Conservation (phyloP, 2,113 vertebrate species). For the Leucopternis melanops region DNA sequence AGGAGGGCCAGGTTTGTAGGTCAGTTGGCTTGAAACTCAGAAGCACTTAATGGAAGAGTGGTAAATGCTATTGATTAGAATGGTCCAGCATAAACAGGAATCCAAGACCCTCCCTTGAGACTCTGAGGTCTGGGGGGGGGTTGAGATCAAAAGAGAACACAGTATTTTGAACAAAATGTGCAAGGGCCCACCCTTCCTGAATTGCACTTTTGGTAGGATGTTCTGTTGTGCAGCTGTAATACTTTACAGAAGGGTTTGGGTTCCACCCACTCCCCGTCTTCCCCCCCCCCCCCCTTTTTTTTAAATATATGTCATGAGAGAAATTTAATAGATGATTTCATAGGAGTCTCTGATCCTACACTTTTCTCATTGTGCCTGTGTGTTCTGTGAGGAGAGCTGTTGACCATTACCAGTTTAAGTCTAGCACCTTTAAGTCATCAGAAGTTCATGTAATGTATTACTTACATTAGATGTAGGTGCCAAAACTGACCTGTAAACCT, state of each 20-base stretch:
- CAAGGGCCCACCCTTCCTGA: constrained; percentile 58
- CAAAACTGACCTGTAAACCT: constrained; percentile 48
- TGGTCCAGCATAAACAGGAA: neutral
- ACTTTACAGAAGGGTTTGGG: neutral
- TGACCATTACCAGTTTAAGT: neutral
- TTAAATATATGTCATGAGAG: neutral
- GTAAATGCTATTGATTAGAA: neutral
- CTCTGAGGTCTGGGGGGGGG: neutral
- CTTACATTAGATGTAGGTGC: constrained; percentile 16
- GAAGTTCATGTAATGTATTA: neutral
- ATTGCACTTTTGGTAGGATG: neutral
- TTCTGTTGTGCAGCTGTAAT: constrained; percentile 1
- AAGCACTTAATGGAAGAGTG: neutral
- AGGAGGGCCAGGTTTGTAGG: neutral
- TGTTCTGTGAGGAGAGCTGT: neutral
- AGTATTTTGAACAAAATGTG: constrained; percentile 21
- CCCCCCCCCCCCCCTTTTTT: neutral
- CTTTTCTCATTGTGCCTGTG: neutral
- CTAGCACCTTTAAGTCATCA: neutral
- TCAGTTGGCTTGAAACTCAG: neutral
- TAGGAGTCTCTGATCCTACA: neutral
- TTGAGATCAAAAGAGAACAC: constrained; percentile 13
- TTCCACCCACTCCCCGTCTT: neutral
- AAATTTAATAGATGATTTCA: neutral
- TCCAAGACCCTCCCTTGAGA: neutral